Evolutionary conservation across 2,797 vertebrate species (phyloP).

Genomic region (Schizopygopsis pylzovi): DNA sequence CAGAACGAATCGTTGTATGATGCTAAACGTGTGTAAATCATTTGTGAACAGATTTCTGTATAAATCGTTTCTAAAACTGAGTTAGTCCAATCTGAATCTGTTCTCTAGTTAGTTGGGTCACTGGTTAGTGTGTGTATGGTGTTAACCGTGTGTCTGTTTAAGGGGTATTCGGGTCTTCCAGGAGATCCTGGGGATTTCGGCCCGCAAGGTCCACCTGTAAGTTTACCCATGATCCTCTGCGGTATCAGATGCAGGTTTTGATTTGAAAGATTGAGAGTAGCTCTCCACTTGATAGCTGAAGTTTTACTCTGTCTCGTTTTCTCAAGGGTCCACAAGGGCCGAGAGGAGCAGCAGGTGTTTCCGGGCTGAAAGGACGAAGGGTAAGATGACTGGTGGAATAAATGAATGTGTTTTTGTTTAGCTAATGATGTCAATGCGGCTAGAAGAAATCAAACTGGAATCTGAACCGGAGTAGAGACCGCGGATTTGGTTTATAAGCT

Average conservation of each 20-base stretch:
- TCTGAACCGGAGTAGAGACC: not conserved
- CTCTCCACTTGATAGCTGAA: no score
- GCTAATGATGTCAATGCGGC: not conserved
- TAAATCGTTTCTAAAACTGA: not conserved
- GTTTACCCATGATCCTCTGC: constrained; percentile 67
- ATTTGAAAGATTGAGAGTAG: not conserved
- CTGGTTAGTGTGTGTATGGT: not conserved
- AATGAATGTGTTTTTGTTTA: not conserved
- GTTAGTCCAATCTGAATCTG: not conserved
- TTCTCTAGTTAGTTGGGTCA: not conserved
- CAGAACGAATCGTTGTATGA: not conserved
- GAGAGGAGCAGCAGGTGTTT: constrained; percentile 83
- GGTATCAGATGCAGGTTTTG: not conserved
- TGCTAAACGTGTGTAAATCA: not conserved
- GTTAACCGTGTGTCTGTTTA: constrained; percentile 48
- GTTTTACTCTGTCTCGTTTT: not conserved
- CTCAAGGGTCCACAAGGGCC: constrained; percentile 85
- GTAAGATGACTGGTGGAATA: constrained; percentile 76
- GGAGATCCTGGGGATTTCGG: constrained; percentile 87
- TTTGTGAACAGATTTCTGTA: not conserved
- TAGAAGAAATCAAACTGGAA: not conserved
- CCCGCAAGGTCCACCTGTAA: constrained; percentile 86
- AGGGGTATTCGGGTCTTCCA: constrained; percentile 92
- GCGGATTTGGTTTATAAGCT: not conserved
- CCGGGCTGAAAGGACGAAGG: constrained; percentile 88